Evolutionary conservation across 2,797 vertebrate species (phyloP).

Genomic region (Mormyrus proboscirostris): DNA sequence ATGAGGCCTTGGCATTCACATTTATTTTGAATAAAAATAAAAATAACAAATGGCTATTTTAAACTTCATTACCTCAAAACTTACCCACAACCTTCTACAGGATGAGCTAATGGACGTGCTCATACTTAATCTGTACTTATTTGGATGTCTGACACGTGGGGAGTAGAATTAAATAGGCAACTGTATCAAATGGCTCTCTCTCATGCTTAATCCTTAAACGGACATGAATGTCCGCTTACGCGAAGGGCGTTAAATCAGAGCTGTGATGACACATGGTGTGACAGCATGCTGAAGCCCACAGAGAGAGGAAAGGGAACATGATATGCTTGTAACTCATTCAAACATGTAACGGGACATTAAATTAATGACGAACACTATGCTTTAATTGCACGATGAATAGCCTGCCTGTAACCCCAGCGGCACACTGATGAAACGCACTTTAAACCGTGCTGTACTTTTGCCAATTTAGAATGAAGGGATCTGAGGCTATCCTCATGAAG

Average conservation of each 20-base stretch:
- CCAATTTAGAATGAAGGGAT: neutral
- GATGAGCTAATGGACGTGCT: neutral
- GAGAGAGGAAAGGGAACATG: neutral
- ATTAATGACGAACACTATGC: neutral
- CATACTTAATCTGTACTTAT: neutral
- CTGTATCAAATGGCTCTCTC: neutral
- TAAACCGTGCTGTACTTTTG: neutral
- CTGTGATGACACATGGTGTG: neutral
- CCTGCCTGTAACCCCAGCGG: neutral
- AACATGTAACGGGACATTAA: neutral
- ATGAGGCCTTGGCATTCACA: neutral
- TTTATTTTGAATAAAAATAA: neutral
- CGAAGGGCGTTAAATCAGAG: neutral
- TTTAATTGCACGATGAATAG: neutral
- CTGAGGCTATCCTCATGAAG: constrained; percentile 5
- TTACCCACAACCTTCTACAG: neutral
- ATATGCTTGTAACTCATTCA: neutral
- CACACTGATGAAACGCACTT: neutral
- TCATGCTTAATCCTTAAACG: neutral
- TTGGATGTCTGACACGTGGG: neutral
- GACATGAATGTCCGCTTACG: neutral
- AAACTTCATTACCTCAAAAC: neutral
- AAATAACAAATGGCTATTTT: neutral
- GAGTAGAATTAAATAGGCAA: neutral
- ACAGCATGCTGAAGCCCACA: neutral